A percentile compares a stretch with the other conserved stretches of the same genome.
Conservation (phyloP, 2,113 vertebrate species). For the Cygnus atratus region DNA sequence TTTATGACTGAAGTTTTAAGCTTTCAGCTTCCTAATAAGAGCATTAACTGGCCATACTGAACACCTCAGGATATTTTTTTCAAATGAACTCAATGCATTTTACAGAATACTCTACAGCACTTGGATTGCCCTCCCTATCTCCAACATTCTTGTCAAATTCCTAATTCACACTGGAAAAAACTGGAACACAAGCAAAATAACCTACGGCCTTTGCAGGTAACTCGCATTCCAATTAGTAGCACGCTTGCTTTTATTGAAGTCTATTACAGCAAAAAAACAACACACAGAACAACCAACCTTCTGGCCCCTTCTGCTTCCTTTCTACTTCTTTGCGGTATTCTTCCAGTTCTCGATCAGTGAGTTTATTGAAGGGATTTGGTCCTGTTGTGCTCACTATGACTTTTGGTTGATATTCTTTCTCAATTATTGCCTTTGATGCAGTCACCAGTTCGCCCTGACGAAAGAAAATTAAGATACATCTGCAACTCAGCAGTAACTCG, state of each 20-base stretch:
- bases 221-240: not conserved
- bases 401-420: constrained; percentile 95
- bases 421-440: constrained; percentile 97
- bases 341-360: constrained; percentile 93
- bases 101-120: not conserved
- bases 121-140: fast-evolving
- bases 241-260: not conserved
- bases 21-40: not conserved
- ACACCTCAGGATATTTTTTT: not conserved
- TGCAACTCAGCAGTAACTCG: not conserved
- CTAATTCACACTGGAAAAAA: not conserved
- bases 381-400: constrained; percentile 94
- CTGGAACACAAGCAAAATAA: not conserved
- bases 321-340: constrained; percentile 94
- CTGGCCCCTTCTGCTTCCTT: constrained; percentile 90
- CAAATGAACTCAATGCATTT: not conserved
- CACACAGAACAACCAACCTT: constrained; percentile 77
- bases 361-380: constrained; percentile 95
- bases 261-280: not conserved
- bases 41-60: not conserved
- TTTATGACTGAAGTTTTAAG: not conserved
- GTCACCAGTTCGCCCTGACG: constrained; percentile 94
- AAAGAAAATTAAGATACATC: constrained; percentile 19
- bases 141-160: not conserved
- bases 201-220: not conserved